Evolutionary conservation across 2,113 vertebrate species (phyloP).

Genomic region (Athene cunicularia): DNA sequence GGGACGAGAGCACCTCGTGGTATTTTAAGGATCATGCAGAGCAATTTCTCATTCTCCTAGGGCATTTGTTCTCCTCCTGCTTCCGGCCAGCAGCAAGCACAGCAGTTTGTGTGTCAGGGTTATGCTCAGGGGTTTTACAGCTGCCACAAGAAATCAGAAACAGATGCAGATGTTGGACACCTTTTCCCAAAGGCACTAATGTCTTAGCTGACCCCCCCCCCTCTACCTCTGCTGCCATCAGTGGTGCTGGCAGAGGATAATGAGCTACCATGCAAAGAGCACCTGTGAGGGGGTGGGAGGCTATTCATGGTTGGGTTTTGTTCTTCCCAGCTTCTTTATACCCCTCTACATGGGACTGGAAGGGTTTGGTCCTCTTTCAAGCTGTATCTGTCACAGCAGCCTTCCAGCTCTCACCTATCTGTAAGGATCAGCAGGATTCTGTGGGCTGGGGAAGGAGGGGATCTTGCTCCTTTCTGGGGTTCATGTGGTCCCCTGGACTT

Average conservation of each 20-base stretch:
- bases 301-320: neutral
- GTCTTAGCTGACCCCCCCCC: too few relatives aligned
- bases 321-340: neutral
- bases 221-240: rapidly evolving
- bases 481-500: neutral
- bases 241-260: neutral
- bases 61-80: neutral
- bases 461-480: neutral
- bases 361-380: neutral
- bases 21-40: neutral
- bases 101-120: neutral
- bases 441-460: neutral
- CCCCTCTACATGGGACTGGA: neutral
- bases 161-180: neutral
- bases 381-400: neutral
- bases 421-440: neutral
- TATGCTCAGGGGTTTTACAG: neutral
- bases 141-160: neutral
- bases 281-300: neutral
- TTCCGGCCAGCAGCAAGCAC: neutral
- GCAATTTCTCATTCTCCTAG: neutral
- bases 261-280: neutral
- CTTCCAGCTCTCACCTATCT: neutral
- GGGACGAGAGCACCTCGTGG: neutral
- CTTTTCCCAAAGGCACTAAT: neutral